Percentiles rank a stretch among this genome's conserved stretches.
phyloP scores from a whole-genome alignment of 2,888 invertebrate species.

The Syrista parreyssii region DNA sequence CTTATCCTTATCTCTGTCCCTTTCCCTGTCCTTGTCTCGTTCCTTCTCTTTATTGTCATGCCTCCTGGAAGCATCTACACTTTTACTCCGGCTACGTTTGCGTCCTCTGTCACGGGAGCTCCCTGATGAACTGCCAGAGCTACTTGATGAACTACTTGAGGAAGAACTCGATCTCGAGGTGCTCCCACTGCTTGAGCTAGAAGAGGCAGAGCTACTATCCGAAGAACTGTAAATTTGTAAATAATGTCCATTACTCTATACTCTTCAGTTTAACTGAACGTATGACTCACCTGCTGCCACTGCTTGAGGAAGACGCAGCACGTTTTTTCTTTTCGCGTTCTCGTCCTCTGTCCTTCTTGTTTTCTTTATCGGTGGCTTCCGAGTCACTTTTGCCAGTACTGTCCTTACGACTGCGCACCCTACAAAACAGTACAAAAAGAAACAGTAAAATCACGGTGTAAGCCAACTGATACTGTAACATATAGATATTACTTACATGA shows the following conservation, averaged over 20 bases:
- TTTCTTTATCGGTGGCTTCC: conserved; percentile 77
- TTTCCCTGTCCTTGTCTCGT: conserved; percentile 66
- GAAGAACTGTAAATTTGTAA: conserved; percentile 72
- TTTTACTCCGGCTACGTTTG: conserved; percentile 65
- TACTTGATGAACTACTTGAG: conserved; percentile 83
- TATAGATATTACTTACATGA: background rate
- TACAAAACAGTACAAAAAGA: conserved; percentile 46
- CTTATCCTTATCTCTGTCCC: conserved; percentile 64
- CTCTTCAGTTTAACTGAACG: background rate
- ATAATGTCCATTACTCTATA: conserved; percentile 6
- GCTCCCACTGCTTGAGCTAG: conserved; percentile 68
- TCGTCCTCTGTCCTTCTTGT: conserved; percentile 76
- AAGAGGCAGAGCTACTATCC: conserved; percentile 77
- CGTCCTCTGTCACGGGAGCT: conserved; percentile 75
- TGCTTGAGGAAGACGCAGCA: conserved; percentile 82
- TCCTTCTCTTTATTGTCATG: conserved; percentile 66
- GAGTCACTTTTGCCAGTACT: conserved; percentile 68
- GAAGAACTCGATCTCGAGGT: conserved; percentile 77
- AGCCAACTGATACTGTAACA: background rate
- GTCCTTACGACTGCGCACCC: conserved; percentile 81
- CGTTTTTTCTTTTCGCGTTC: conserved; percentile 74
- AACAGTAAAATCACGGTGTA: background rate
- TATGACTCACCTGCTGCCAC: conserved; percentile 78
- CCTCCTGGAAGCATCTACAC: conserved; percentile 58
- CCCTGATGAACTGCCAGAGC: conserved; percentile 73